phyloP scores from a whole-genome alignment of 2,797 vertebrate species.

The Bucorvus abyssinicus region DNA sequence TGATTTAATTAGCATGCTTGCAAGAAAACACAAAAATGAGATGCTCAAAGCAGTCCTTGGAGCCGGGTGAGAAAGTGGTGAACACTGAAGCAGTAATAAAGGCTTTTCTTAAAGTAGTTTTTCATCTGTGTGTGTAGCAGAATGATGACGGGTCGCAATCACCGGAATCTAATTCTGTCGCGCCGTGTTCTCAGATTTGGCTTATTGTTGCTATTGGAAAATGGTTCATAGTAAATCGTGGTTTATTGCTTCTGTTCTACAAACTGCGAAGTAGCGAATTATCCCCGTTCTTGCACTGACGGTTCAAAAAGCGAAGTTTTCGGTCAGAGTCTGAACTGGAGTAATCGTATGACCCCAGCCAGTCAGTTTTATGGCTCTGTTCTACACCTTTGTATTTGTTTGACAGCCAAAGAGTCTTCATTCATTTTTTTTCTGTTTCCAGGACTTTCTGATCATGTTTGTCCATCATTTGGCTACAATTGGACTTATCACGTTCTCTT shows the following conservation, averaged over 20 bases:
- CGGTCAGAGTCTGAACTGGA: background rate
- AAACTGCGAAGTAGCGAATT: background rate
- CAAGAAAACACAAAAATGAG: background rate
- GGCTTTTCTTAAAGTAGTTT: background rate
- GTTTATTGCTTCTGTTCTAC: background rate
- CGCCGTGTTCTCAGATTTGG: background rate
- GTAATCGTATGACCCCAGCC: background rate
- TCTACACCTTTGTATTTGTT: background rate
- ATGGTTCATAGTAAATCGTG: background rate
- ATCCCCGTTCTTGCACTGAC: background rate
- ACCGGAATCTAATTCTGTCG: background rate
- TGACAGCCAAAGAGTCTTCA: background rate
- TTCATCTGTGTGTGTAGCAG: background rate
- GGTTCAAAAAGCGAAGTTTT: background rate
- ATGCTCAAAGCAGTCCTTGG: background rate
- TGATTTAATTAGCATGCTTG: background rate
- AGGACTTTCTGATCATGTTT: constrained; percentile 98
- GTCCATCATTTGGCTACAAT: constrained; percentile 92
- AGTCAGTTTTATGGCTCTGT: background rate
- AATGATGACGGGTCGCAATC: background rate
- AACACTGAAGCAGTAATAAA: background rate
- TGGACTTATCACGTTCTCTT: constrained; percentile 90
- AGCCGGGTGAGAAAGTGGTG: background rate
- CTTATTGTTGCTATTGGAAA: constrained; percentile 15
- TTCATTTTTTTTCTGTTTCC: background rate